Conservation (phyloP, 2,113 vertebrate genomes). For the Ictidomys tridecemlineatus region DNA sequence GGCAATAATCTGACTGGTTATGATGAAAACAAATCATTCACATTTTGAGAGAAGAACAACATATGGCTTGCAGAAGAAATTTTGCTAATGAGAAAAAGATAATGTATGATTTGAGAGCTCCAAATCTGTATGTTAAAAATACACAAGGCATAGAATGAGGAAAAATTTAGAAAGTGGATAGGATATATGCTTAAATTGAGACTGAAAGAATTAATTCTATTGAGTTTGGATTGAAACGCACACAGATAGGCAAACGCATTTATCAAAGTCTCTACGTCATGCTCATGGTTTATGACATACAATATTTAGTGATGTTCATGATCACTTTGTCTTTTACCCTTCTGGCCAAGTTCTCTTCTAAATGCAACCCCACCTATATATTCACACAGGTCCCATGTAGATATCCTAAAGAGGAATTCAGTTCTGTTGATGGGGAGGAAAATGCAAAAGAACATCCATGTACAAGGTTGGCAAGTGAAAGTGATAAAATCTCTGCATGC, state of each 20-base stretch:
- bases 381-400: background rate
- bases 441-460: constrained; percentile 39
- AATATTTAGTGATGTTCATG: background rate
- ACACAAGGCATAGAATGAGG: background rate
- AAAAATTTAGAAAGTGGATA: background rate
- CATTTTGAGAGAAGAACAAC: constrained; percentile 44
- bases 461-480: constrained; percentile 16
- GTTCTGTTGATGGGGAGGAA: constrained; percentile 5
- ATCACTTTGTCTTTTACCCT: constrained; percentile 26
- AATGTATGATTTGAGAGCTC: constrained; percentile 37
- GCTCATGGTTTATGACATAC: background rate
- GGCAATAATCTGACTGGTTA: constrained; percentile 42
- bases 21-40: constrained; percentile 66
- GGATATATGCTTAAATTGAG: background rate
- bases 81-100: constrained; percentile 53
- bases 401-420: background rate
- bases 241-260: background rate
- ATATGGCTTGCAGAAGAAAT: constrained; percentile 51
- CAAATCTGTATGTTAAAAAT: constrained; percentile 62
- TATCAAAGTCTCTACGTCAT: background rate
- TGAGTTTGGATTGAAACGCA: background rate
- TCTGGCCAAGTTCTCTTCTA: constrained; percentile 32
- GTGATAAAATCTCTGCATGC: background rate
- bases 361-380: background rate
- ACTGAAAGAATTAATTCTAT: constrained; percentile 5